phyloP scores from a whole-genome alignment of 2,113 vertebrate species.

The Dipodomys spectabilis region DNA sequence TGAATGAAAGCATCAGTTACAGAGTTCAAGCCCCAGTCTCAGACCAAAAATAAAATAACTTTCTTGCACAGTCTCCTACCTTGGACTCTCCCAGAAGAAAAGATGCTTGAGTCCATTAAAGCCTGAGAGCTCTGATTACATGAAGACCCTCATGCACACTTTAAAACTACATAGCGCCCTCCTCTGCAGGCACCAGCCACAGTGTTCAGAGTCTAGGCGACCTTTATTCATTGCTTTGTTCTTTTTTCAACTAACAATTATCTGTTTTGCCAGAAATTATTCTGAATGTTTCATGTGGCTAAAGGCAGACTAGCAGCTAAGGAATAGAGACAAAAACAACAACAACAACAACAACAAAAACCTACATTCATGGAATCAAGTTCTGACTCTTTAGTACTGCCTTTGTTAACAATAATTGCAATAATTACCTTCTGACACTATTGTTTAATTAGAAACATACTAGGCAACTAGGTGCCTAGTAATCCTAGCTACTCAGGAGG shows the following conservation, averaged over 20 bases:
- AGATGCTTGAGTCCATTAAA: background rate
- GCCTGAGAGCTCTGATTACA: background rate
- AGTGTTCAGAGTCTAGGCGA: conserved; percentile 17
- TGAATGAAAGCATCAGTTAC: too few species aligned
- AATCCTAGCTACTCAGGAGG: too few species aligned
- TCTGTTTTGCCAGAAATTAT: conserved; percentile 34
- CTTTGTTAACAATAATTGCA: conserved; percentile 80
- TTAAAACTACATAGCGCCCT: background rate
- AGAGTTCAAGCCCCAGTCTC: too few species aligned
- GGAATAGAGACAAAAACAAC: conserved; percentile 28
- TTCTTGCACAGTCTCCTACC: conserved; percentile 19
- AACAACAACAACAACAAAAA: too few species aligned
- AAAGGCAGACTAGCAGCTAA: conserved; percentile 69
- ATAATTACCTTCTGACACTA: conserved; percentile 71
- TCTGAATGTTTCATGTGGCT: conserved; percentile 73
- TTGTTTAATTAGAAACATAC: conserved; percentile 77
- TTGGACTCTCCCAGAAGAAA: background rate
- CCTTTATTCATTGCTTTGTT: background rate
- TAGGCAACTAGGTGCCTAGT: too few species aligned
- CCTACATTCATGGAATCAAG: conserved; percentile 67
- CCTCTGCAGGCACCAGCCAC: conserved; percentile 8
- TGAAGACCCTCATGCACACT: background rate
- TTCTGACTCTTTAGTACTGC: conserved; percentile 75
- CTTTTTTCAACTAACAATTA: conserved; percentile 62
- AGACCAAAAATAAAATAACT: background rate